These are phyloP conservation scores for Chloroclystis v-ata DNA, from an alignment of 2,888 invertebrate genomes.

Conservation along the genomic window DNA sequence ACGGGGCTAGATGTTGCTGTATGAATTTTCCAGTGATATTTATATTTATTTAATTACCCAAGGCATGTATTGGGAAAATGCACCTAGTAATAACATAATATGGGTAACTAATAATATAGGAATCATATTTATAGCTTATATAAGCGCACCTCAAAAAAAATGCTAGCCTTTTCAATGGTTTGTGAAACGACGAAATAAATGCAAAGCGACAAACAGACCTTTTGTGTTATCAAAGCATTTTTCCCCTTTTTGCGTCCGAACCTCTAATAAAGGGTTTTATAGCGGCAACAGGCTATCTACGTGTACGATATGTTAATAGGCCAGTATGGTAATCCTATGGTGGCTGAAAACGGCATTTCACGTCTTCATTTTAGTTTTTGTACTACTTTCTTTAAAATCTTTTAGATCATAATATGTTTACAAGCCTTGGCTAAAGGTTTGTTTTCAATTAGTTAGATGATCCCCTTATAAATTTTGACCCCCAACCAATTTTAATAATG, in stretches of 20 bases:
- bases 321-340: slow-evolving; percentile 7
- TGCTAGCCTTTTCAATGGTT: slow-evolving; percentile 17
- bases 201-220: slow-evolving; percentile 14
- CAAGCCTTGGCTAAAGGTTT: too few relatives aligned
- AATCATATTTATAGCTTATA: not conserved
- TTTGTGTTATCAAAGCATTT: slow-evolving; percentile 35
- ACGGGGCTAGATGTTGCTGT: too few relatives aligned
- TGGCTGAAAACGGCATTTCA: not conserved
- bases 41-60: too few relatives aligned
- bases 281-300: slow-evolving; percentile 41
- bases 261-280: slow-evolving; percentile 47
- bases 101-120: not conserved
- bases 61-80: too few relatives aligned
- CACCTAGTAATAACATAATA: too few relatives aligned
- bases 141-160: slow-evolving; percentile 12
- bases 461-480: too few relatives aligned
- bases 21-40: too few relatives aligned
- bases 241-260: slow-evolving; percentile 31
- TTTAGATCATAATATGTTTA: too few relatives aligned
- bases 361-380: not conserved
- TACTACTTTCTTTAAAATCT: too few relatives aligned
- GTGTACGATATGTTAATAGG: slow-evolving; percentile 16
- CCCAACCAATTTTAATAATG: too few relatives aligned
- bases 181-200: slow-evolving; percentile 25
- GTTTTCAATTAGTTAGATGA: too few relatives aligned